Conservation (phyloP, 2,888 invertebrate species). For the Cataglyphis cursor region DNA sequence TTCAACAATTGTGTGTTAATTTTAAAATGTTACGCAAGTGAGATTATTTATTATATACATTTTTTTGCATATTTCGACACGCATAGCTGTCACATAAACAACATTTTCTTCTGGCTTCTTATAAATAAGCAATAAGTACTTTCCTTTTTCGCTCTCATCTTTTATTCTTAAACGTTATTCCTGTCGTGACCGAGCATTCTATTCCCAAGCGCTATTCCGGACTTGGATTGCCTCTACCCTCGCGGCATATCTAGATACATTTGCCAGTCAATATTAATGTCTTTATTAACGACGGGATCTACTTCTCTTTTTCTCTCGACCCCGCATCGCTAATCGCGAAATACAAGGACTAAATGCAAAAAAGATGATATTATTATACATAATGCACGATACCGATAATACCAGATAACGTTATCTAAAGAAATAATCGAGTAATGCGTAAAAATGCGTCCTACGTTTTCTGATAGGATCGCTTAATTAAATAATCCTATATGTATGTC, state of each 20-base stretch:
- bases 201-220: conserved; percentile 77
- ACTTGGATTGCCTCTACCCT: conserved; percentile 77
- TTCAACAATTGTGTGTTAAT: background rate
- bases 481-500: conserved; percentile 18
- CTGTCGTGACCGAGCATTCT: conserved; percentile 84
- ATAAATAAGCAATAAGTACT: conserved; percentile 78
- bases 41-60: conserved; percentile 16
- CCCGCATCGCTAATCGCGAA: conserved; percentile 37
- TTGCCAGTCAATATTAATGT: conserved; percentile 85
- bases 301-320: conserved; percentile 63
- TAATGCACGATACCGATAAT: conserved; percentile 14
- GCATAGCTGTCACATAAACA: conserved; percentile 64
- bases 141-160: conserved; percentile 78
- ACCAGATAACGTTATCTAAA: conserved; percentile 8
- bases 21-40: background rate
- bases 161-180: conserved; percentile 80
- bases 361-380: conserved; percentile 15
- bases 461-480: conserved; percentile 42
- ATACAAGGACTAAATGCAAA: conserved; percentile 66
- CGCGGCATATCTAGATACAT: conserved; percentile 80
- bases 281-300: conserved; percentile 82
- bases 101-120: conserved; percentile 67
- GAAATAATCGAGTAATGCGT: background rate
- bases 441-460: background rate
- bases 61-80: conserved; percentile 62